Evolutionary conservation across 2,888 invertebrate genomes (phyloP), one percentile per base, ranked within the genome.

Genomic region (Desoria tigrina): DNA sequence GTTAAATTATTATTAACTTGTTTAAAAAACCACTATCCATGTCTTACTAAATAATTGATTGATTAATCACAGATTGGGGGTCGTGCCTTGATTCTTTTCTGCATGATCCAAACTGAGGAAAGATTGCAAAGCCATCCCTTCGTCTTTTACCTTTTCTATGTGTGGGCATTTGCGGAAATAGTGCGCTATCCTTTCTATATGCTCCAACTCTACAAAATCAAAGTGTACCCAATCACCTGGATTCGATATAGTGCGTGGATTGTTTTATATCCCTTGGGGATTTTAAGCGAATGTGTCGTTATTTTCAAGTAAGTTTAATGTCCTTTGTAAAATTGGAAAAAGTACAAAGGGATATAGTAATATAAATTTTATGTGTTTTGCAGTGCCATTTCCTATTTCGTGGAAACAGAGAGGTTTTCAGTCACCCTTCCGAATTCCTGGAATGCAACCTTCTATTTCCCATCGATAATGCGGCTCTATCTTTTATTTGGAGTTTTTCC

Each of bases 121-220:
- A 83, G 92, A 28, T 88, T 97, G 85, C 94, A 95, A 79, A 85
- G 85, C 2, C 91, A 92, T 77, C 92, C 93, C 0, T 90, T 90
- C 0, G 86, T 94, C 0, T 94, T 90, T 80, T 92, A 90, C 78
- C 82, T 97, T n/a, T 91, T 95, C 78, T 77, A 90, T 2, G 84
- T 90, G 11, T 97, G 94, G 92, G 85, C 89, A 59, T 77, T 85
- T 7, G 86, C 92, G 55, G 96, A 97, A 82, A 79, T 95, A 18
- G 69, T 70, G 72, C 92, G 95, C 77, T 97, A 96, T 82, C 95
- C 95, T 0, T 97, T 89, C 81, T 97, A 97, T 81, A 88, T 95
- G 78, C 83, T 89, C 0, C 88, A 90, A 77, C 81, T 92, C 0
- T 85, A 92, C 77, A 87, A 90, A 65, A 86, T 85, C 27, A 87